These are phyloP conservation scores for Synergus umbraculus DNA, from an alignment of 2,888 invertebrate species.

Conservation along the genomic window DNA sequence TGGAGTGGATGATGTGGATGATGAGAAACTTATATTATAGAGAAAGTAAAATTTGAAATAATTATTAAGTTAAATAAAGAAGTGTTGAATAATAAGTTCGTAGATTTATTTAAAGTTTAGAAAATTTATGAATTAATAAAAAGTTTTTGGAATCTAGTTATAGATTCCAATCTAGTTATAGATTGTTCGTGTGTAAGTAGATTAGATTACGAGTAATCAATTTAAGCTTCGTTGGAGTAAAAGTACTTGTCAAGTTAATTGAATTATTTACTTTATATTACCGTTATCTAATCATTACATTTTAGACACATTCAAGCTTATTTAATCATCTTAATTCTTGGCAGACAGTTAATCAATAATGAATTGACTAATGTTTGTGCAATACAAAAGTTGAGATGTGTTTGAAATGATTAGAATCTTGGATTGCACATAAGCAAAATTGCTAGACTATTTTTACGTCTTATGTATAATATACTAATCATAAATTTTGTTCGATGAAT, in stretches of 20 bases:
- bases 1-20: constrained; percentile 75
- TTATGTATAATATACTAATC: too few relatives aligned
- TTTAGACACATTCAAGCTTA: too few relatives aligned
- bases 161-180: too few relatives aligned
- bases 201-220: neutral
- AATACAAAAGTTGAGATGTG: neutral
- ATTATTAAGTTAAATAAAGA: constrained; percentile 21
- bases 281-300: neutral
- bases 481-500: too few relatives aligned
- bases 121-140: neutral
- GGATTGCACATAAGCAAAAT: neutral
- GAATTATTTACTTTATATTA: neutral
- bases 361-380: constrained; percentile 6
- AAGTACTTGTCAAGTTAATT: neutral
- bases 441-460: too few relatives aligned
- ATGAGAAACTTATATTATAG: neutral
- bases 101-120: neutral
- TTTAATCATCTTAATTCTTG: too few relatives aligned
- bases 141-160: too few relatives aligned
- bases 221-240: neutral
- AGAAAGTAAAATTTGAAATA: neutral
- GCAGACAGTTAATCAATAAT: too few relatives aligned
- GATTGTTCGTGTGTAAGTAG: neutral
- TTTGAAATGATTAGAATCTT: neutral
- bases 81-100: neutral